These are phyloP conservation scores for Bradypodion pumilum DNA, from an alignment of 2,797 vertebrate genomes.

Conservation along the genomic window DNA sequence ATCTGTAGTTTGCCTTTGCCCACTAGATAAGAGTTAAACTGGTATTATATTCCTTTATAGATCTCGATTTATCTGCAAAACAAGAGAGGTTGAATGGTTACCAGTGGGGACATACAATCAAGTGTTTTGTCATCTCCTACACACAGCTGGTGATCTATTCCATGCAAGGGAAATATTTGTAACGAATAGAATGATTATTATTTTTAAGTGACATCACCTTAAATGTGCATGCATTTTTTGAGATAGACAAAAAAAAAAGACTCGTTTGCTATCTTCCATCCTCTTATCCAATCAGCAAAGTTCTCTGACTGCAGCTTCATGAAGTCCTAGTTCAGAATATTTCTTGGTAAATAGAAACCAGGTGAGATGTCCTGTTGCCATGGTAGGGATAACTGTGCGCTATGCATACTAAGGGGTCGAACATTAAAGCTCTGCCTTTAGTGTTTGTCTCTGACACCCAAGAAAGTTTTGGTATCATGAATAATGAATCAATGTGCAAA, in stretches of 20 bases:
- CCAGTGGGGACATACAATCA: conserved; percentile 30
- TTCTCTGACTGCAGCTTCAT: too few species aligned
- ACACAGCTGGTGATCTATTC: not conserved
- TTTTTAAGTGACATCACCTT: too few species aligned
- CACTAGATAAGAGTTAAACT: not conserved
- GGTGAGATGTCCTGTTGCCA: too few species aligned
- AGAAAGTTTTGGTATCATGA: not conserved
- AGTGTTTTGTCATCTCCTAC: conserved; percentile 31
- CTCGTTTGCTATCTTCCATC: too few species aligned
- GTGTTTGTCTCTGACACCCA: not conserved
- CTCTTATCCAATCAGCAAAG: too few species aligned
- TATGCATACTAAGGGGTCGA: too few species aligned
- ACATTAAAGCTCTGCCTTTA: not conserved
- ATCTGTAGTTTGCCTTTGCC: conserved; percentile 8
- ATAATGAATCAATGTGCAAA: not conserved
- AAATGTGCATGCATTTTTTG: too few species aligned
- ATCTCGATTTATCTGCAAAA: conserved; percentile 56
- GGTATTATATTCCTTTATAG: conserved; percentile 1
- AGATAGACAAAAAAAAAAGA: too few species aligned
- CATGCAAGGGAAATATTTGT: not conserved
- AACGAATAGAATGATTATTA: too few species aligned
- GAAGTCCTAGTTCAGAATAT: too few species aligned
- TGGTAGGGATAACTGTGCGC: too few species aligned
- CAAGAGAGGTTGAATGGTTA: conserved; percentile 44
- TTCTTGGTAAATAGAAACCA: too few species aligned